Base-by-base conservation (phyloP, 2,113 vertebrate species). In the Bujurquina vittata region DNA sequence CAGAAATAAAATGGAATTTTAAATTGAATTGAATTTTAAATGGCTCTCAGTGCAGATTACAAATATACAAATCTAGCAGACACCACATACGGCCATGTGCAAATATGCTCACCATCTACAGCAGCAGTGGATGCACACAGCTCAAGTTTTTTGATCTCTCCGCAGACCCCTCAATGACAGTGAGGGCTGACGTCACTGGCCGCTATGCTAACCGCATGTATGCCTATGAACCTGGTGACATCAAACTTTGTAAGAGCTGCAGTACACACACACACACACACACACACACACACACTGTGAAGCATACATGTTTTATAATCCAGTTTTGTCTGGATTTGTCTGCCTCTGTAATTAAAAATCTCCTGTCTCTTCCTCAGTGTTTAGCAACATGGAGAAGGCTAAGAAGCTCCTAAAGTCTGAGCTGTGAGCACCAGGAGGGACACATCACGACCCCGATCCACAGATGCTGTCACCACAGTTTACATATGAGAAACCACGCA, bases 91-190 rank as follows among this genome's bases (percentile, higher is more conserved):
- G 5, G 31, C 6, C 5, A 31, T 31, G 26, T 3, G 37, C 40
- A 43, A 12, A 43, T 11, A 43, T 12, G 10, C 10, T 43, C 40
- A 43, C 2, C 40, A 43, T 43, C 12, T 33, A 67, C 15, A 49
- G 12, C 5, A 49, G 46, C 46, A 49, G 15, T 18, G 49, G 17
- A 18, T 49, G 63, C 40, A 69, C 40, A 18, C 8, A 65, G 14
- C 7, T 65, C n/a, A 2, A 0, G 12, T 23, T 65, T 67, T 49
- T 18, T 46, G 3, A 18, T 37, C 49, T 87, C 23, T 63, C 80
- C 62, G n/a, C 92, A 99, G 98, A 99, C 90, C 98, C 98, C 43
- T 91, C 97, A 18, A 96, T 99, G 96, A 99, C 98, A 0, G 98
- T 99, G 33, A 97, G 98, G 91, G 98, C 98, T 1, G 98, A 99